These are phyloP conservation scores for Daktulosphaira vitifoliae DNA, from an alignment of 1,140 invertebrate species.

Conservation along the genomic window DNA sequence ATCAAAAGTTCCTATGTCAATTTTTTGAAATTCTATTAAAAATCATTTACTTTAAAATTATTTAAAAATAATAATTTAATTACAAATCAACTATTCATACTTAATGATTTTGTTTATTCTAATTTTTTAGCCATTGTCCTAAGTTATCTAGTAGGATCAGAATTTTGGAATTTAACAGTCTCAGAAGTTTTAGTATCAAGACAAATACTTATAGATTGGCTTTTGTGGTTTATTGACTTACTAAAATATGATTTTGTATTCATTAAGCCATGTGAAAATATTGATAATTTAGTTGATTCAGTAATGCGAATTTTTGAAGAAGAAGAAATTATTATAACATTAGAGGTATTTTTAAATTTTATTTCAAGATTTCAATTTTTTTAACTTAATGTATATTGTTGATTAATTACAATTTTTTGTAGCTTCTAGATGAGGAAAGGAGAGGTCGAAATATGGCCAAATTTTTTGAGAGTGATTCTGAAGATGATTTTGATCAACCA, in stretches of 20 bases:
- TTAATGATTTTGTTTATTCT: too few relatives aligned
- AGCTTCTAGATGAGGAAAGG: conserved; percentile 7
- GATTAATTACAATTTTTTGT: neutral
- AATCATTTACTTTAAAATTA: neutral
- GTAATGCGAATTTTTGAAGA: conserved; percentile 1
- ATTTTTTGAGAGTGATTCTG: conserved; percentile 1
- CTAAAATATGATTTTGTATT: conserved; percentile 25
- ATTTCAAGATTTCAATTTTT: neutral
- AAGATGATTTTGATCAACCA: neutral
- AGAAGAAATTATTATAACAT: conserved; percentile 6
- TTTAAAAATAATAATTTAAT: neutral
- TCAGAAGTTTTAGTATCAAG: neutral
- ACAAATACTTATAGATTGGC: neutral
- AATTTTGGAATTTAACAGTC: neutral
- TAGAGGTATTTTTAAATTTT: neutral
- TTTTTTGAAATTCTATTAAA: too few relatives aligned
- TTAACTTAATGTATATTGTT: neutral
- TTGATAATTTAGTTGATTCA: neutral
- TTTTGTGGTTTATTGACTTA: neutral
- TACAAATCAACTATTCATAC: too few relatives aligned
- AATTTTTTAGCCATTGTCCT: conserved; percentile 3
- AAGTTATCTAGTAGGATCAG: neutral
- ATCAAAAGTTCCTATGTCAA: too few relatives aligned
- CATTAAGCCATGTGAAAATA: conserved; percentile 6
- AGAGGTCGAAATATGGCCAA: neutral